Evolutionary conservation across 2,888 invertebrate species (phyloP), one percentile per base, ranked within the genome.

Genomic region (Halocaridina rubra): DNA sequence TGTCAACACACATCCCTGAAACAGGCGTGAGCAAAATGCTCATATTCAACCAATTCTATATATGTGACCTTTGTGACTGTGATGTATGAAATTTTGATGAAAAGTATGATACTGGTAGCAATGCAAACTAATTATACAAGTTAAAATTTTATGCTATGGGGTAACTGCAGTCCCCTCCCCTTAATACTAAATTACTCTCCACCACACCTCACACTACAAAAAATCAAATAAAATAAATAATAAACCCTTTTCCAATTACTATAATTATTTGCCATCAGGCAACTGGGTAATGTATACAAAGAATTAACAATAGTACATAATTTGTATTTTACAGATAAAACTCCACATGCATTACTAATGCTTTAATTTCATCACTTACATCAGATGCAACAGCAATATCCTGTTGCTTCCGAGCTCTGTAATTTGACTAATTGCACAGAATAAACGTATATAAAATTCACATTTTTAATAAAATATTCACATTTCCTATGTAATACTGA

Each of bases 1-100:
- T 76, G 79, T 71, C 80, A 76, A 81, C 80, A 85, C 76, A 85
- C 80, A 85, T 85, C 85, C 85, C 85, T 81, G 85, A 85, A 80
- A 85, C 80, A 81, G 77, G 77, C 81, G 85, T 76, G 80, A 81
- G 85, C 76, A 77, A 80, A 67, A 80, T 64, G 76, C 76, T 80
- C 71, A 24, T 24, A 57, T n/a, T 76, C 32, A 79, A 72, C 72
- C 61, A 81, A 81, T 46, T 74, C n/a, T n/a, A n/a, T n/a, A n/a
- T n/a, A 74, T 61, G 72, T 72, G 29, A 22, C 39, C 59, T 19
- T 74, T 75, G 74, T 74, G 59, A 61, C 53, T 53, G 53, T n/a
- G n/a, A n/a, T 46, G 46, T 64, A 74, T 74, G 74, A 74, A 69
- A 22, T 71, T 71, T 53, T 69, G 46, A 27, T 27, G 59, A 59